Percentiles rank a stretch among this genome's conserved stretches.
Conservation (phyloP, 2,797 vertebrate genomes). For the Acomys russatus region DNA sequence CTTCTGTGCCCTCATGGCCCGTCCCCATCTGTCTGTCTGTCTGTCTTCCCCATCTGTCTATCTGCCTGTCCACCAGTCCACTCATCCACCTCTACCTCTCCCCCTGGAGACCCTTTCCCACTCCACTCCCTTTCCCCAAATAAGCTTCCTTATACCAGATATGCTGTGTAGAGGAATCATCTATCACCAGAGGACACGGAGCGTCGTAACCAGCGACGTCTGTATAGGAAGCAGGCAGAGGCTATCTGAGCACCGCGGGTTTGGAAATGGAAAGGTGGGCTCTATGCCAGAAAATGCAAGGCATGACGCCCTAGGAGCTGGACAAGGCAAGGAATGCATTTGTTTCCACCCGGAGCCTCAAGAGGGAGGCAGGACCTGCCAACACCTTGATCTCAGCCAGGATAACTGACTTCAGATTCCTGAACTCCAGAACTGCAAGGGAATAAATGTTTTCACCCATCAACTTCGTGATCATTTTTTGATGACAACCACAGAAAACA, state of each 20-base stretch:
- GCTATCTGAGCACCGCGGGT: background rate
- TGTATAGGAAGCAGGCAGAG: background rate
- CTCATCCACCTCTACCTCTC: no score
- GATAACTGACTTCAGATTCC: background rate
- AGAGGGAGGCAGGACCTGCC: background rate
- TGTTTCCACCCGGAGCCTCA: background rate
- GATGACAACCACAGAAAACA: background rate
- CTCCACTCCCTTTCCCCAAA: no score
- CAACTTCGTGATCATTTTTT: background rate
- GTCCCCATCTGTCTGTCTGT: no score
- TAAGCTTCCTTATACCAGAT: background rate
- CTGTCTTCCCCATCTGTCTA: no score
- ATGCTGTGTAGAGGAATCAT: no score
- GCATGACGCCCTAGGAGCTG: background rate
- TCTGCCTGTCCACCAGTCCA: no score
- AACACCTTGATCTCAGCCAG: constrained; percentile 1
- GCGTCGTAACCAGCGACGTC: background rate
- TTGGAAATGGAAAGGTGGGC: background rate
- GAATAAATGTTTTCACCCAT: background rate
- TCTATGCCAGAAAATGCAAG: background rate
- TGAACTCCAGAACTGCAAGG: background rate
- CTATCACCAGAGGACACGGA: background rate
- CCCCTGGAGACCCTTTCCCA: no score
- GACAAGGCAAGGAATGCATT: background rate
- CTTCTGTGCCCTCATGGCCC: no score